Percentiles rank a stretch among this genome's conserved stretches.
phyloP scores from a whole-genome alignment of 2,797 vertebrate species.

The Psittacula derbiana region DNA sequence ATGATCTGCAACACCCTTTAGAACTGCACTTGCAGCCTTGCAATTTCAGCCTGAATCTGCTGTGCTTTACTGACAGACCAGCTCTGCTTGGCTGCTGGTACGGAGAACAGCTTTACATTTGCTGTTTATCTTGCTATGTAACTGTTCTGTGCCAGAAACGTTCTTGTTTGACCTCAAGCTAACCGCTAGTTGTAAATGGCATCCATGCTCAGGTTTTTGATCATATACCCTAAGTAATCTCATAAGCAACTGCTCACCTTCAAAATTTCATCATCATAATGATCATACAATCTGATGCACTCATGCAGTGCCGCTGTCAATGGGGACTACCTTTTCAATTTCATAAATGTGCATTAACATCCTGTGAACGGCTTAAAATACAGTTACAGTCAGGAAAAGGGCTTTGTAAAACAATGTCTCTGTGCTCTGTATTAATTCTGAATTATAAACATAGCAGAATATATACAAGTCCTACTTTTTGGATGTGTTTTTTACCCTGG shows the following conservation, averaged over 20 bases:
- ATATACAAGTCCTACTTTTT: not conserved
- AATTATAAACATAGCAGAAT: conserved; percentile 25
- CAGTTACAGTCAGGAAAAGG: not conserved
- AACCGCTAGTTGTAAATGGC: not conserved
- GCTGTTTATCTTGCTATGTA: not conserved
- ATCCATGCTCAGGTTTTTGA: not conserved
- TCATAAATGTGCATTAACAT: conserved; percentile 20
- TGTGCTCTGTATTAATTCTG: conserved; percentile 33
- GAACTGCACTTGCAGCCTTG: not conserved
- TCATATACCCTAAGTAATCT: not conserved
- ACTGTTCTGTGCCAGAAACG: not conserved
- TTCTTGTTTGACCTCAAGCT: not conserved
- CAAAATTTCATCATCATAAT: not conserved
- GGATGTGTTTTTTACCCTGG: not conserved
- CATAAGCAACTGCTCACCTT: not conserved
- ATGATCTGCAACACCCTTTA: not conserved
- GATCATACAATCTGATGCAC: not conserved
- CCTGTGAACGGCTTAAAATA: not conserved
- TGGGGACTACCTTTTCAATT: conserved; percentile 4
- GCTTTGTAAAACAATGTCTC: not conserved
- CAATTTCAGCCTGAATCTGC: not conserved
- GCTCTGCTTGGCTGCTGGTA: not conserved
- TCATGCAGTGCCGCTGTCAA: not conserved
- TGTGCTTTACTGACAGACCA: not conserved
- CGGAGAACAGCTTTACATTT: not conserved